phyloP scores from a whole-genome alignment of 2,888 invertebrate genomes.

The Brenthis daphne region DNA sequence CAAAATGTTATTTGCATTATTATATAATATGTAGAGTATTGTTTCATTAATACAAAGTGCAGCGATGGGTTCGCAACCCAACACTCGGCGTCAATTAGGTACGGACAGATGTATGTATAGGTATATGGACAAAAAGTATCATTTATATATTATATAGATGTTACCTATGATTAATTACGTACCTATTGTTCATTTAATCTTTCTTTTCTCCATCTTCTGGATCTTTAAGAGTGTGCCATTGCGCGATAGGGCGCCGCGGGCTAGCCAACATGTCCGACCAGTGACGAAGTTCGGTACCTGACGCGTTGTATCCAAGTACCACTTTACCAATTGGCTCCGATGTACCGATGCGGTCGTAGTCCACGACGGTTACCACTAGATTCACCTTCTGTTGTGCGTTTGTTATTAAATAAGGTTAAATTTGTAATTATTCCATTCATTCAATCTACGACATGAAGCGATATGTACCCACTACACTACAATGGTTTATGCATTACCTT shows the following conservation, averaged over 20 bases:
- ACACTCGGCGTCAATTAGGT: too few species aligned
- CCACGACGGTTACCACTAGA: constrained; percentile 99
- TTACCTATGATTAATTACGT: not conserved
- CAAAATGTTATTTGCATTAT: too few species aligned
- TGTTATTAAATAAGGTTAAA: constrained; percentile 38
- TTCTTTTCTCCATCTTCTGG: constrained; percentile 96
- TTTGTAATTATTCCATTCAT: constrained; percentile 11
- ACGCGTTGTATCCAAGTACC: constrained; percentile 97
- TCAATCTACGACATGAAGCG: constrained; percentile 17
- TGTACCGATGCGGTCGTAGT: constrained; percentile 99
- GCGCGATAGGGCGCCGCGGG: constrained; percentile 99
- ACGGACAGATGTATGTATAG: too few species aligned
- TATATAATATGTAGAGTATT: too few species aligned
- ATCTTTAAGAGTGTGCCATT: constrained; percentile 99
- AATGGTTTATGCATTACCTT: constrained; percentile 9
- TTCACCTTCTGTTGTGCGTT: constrained; percentile 94
- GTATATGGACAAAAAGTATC: too few species aligned
- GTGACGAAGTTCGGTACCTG: constrained; percentile 98
- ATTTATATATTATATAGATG: too few species aligned
- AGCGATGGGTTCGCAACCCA: too few species aligned
- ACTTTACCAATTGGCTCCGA: constrained; percentile 99
- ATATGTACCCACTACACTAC: constrained; percentile 1
- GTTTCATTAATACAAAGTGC: too few species aligned
- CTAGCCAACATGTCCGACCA: constrained; percentile 99
- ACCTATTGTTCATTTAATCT: constrained; percentile 81